Conservation (phyloP, 1,140 invertebrate species). For the Drosophila bifasciata region DNA sequence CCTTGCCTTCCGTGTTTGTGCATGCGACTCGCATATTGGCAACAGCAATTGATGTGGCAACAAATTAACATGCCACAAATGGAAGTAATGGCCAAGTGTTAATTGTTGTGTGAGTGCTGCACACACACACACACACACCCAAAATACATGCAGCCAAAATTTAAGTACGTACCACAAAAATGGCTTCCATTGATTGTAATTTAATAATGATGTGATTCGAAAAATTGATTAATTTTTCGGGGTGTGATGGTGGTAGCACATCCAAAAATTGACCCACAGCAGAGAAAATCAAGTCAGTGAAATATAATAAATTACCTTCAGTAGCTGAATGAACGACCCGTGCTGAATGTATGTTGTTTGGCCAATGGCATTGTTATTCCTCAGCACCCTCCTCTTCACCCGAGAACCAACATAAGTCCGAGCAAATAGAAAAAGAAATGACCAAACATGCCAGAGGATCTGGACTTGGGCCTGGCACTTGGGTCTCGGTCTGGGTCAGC, state of each 20-base stretch:
- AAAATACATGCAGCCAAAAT: conserved; percentile 12
- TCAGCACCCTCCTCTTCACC: too few species aligned
- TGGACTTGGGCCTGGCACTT: too few species aligned
- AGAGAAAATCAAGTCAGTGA: conserved; percentile 46
- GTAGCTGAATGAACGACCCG: conserved; percentile 14
- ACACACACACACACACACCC: conserved; percentile 21
- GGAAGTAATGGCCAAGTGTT: conserved; percentile 82
- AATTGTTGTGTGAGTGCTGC: conserved; percentile 72
- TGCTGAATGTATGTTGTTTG: conserved; percentile 42
- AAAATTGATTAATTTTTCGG: conserved; percentile 67
- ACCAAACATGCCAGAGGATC: conserved; percentile 17
- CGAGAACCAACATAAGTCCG: conserved; percentile 52
- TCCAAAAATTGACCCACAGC: conserved; percentile 44
- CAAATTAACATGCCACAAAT: conserved; percentile 82
- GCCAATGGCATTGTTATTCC: conserved; percentile 38
- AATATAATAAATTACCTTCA: conserved; percentile 71
- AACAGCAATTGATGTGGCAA: conserved; percentile 80
- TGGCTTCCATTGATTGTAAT: conserved; percentile 36
- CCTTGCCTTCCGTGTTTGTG: conserved; percentile 36
- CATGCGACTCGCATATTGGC: conserved; percentile 73
- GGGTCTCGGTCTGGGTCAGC: too few species aligned
- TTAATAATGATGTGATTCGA: conserved; percentile 69
- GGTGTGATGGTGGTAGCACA: conserved; percentile 9
- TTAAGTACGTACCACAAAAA: conserved; percentile 10
- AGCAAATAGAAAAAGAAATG: conserved; percentile 45